Percentiles rank a stretch among this genome's conserved stretches.
Conservation (phyloP, 2,113 vertebrate species). For the Notothenia rossii region DNA sequence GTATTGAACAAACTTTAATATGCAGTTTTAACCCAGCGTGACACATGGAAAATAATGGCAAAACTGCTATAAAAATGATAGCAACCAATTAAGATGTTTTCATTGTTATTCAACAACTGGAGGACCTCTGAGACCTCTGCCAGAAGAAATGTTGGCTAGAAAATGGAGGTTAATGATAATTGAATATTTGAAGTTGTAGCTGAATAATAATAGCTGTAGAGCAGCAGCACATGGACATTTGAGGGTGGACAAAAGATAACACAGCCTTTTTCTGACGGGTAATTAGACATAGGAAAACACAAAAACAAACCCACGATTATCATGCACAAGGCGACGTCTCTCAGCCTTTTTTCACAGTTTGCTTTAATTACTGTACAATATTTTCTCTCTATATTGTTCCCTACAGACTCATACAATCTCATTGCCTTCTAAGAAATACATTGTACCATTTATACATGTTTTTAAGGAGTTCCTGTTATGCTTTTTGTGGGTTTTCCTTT, state of each 20-base stretch:
- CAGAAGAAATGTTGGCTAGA: background rate
- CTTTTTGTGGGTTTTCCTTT: too few species aligned
- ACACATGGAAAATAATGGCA: conserved; percentile 1
- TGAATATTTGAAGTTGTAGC: conserved; percentile 59
- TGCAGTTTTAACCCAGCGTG: conserved; percentile 7
- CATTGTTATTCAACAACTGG: conserved; percentile 55
- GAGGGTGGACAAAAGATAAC: conserved; percentile 22
- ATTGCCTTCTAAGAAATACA: background rate
- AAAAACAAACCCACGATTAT: background rate
- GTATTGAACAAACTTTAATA: conserved; percentile 18
- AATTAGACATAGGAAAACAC: conserved; percentile 7
- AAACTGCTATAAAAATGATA: conserved; percentile 25
- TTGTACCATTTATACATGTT: background rate
- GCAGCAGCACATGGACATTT: background rate
- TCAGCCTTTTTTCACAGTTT: too few species aligned
- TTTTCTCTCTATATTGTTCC: conserved; percentile 1
- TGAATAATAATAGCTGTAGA: conserved; percentile 49
- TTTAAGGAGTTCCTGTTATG: too few species aligned
- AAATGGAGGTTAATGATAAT: conserved; percentile 62
- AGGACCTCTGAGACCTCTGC: conserved; percentile 39
- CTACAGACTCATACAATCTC: background rate
- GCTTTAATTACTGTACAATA: background rate
- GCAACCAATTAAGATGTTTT: conserved; percentile 28
- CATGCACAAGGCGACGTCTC: background rate
- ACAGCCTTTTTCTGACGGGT: background rate